These are phyloP conservation scores for Acanthosepion esculentum DNA, from an alignment of 2,888 invertebrate species.

Conservation along the genomic window DNA sequence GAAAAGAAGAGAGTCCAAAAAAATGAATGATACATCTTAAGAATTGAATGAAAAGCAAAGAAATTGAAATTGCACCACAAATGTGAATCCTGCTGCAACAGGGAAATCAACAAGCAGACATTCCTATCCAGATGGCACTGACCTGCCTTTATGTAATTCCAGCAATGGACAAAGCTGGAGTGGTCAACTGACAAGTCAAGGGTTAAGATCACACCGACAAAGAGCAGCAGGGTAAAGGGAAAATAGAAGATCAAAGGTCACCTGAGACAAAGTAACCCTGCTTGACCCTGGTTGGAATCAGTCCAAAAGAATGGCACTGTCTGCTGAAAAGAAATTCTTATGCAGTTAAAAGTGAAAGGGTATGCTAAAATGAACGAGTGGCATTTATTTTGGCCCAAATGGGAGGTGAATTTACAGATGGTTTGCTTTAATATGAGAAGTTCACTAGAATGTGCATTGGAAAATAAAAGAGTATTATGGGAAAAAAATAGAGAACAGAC, in stretches of 20 bases:
- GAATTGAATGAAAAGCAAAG: not conserved
- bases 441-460: too few relatives aligned
- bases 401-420: too few relatives aligned
- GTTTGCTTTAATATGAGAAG: too few relatives aligned
- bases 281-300: not conserved
- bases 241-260: not conserved
- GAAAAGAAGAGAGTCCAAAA: not conserved
- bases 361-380: too few relatives aligned
- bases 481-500: too few relatives aligned
- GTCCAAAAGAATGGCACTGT: not conserved
- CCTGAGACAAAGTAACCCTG: not conserved
- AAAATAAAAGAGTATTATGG: too few relatives aligned
- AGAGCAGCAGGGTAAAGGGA: not conserved
- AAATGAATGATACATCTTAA: not conserved
- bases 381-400: too few relatives aligned
- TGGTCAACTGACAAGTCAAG: not conserved
- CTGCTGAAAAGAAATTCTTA: not conserved
- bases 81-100: too few relatives aligned
- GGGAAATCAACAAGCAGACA: not conserved
- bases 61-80: too few relatives aligned
- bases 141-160: not conserved
- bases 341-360: not conserved
- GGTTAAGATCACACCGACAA: conserved; percentile 14
- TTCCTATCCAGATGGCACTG: not conserved
- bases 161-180: not conserved